phyloP scores from a whole-genome alignment of 2,797 vertebrate genomes.

The Erethizon dorsatum region DNA sequence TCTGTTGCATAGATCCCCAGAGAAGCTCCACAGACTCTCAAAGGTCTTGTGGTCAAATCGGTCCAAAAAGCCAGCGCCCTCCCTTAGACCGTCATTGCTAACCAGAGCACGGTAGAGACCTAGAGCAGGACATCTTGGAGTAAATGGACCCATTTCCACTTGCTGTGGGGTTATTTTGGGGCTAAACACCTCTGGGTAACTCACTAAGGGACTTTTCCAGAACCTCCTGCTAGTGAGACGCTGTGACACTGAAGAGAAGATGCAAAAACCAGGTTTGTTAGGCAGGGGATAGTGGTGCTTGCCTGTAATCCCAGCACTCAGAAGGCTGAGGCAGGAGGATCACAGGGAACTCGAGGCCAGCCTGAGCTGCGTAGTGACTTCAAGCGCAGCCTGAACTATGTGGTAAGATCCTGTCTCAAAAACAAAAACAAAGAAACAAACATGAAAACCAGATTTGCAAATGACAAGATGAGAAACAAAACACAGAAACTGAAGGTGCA shows the following conservation, averaged over 20 bases:
- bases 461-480: not conserved
- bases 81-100: fast-evolving
- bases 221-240: not conserved
- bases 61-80: not conserved
- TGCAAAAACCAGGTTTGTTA: not conserved
- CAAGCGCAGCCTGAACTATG: too few species aligned
- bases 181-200: not conserved
- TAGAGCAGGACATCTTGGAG: not conserved
- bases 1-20: not conserved
- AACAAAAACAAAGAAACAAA: too few species aligned
- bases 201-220: not conserved
- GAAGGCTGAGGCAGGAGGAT: not conserved
- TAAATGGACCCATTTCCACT: not conserved
- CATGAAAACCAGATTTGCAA: not conserved
- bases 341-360: not conserved
- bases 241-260: too few species aligned
- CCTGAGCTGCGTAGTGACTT: too few species aligned
- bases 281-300: not conserved
- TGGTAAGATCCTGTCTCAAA: too few species aligned
- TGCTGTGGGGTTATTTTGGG: not conserved
- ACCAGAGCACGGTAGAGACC: not conserved
- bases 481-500: too few species aligned
- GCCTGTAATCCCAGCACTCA: not conserved
- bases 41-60: too few species aligned
- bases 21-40: not conserved